phyloP scores from a whole-genome alignment of 2,113 vertebrate species.

The Stigmatopora argus region DNA sequence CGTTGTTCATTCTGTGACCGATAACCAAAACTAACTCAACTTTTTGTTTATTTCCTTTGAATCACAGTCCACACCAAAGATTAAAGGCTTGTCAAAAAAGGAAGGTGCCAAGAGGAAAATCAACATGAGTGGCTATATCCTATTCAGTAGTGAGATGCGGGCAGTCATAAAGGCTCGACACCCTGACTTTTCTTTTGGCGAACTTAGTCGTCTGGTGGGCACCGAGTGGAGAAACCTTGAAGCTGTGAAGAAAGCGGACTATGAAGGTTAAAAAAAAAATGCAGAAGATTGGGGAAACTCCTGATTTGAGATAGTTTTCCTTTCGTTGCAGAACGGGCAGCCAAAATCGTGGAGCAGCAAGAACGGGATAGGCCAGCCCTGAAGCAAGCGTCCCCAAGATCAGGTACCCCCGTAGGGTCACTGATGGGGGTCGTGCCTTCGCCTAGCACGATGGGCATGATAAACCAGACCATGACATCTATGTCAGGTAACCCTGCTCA shows the following conservation, averaged over 20 bases:
- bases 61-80: slow-evolving; percentile 87
- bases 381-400: slow-evolving; percentile 91
- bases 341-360: slow-evolving; percentile 98
- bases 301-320: background rate
- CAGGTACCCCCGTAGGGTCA: slow-evolving; percentile 95
- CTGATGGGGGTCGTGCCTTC: slow-evolving; percentile 97
- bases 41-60: slow-evolving; percentile 1
- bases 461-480: slow-evolving; percentile 98
- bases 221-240: slow-evolving; percentile 98
- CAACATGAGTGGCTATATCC: slow-evolving; percentile 99
- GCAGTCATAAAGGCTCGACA: slow-evolving; percentile 96
- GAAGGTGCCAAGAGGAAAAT: slow-evolving; percentile 97
- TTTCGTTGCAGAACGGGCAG: slow-evolving; percentile 89
- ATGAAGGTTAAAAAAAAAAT: slow-evolving; percentile 82
- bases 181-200: slow-evolving; percentile 95
- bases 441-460: slow-evolving; percentile 98
- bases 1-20: background rate
- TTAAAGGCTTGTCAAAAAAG: slow-evolving; percentile 90
- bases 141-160: slow-evolving; percentile 99
- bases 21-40: background rate
- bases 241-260: slow-evolving; percentile 90
- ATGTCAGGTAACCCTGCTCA: slow-evolving; percentile 88
- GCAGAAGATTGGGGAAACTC: background rate
- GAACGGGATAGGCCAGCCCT: slow-evolving; percentile 93
- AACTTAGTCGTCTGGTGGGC: slow-evolving; percentile 95